A percentile compares a stretch with the other conserved stretches of the same genome.
These are phyloP conservation scores for Dromaius novaehollandiae DNA, from an alignment of 2,113 vertebrate species.

Conservation along the genomic window DNA sequence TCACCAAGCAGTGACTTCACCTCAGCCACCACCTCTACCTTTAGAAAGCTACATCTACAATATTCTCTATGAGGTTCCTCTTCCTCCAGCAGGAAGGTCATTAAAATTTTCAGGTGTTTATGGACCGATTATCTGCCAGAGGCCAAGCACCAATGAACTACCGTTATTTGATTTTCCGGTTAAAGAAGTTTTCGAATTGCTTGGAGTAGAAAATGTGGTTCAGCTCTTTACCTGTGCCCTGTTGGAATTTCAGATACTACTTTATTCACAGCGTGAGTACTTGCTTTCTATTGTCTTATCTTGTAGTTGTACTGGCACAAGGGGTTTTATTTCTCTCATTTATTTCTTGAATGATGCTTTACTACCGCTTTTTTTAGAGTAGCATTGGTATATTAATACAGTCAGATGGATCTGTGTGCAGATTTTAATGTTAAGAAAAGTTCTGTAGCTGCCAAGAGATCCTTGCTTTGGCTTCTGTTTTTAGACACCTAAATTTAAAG, in stretches of 20 bases:
- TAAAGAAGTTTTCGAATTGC: constrained; percentile 90
- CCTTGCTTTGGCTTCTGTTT: not conserved
- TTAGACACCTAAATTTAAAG: not conserved
- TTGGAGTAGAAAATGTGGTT: constrained; percentile 95
- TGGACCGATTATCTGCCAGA: constrained; percentile 93
- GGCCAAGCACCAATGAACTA: constrained; percentile 92
- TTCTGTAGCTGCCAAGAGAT: not conserved
- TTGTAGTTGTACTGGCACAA: not conserved
- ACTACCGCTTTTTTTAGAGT: not conserved
- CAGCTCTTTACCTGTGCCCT: constrained; percentile 98
- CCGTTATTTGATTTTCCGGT: constrained; percentile 95
- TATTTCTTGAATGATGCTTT: not conserved
- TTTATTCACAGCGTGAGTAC: constrained; percentile 98
- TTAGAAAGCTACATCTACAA: constrained; percentile 99
- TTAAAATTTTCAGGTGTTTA: constrained; percentile 97
- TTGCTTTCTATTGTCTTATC: not conserved
- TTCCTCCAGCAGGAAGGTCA: constrained; percentile 92
- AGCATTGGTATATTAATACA: not conserved
- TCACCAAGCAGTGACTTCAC: constrained; percentile 91
- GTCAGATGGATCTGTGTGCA: not conserved
- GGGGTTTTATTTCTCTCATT: not conserved
- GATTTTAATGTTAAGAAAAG: not conserved
- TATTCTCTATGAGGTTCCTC: constrained; percentile 95
- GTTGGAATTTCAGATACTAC: constrained; percentile 97
- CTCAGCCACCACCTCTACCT: constrained; percentile 92